Percentiles rank a stretch among this genome's conserved stretches.
Conservation (phyloP, 92 coral and sea anemone genomes). For the Palythoa grandiflora region DNA sequence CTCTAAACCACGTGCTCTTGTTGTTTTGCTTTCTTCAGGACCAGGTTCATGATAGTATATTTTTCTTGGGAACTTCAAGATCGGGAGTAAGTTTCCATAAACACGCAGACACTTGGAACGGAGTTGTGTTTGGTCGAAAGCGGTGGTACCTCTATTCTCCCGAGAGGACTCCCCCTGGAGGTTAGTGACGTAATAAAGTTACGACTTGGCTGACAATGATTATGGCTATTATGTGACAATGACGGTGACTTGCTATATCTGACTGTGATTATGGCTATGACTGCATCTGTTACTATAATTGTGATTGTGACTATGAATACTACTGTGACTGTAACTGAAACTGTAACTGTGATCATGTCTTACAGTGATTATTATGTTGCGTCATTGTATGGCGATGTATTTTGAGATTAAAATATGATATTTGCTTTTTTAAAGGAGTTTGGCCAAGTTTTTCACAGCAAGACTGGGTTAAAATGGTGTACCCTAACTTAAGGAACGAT, state of each 20-base stretch:
- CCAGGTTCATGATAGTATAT: constrained; percentile 65
- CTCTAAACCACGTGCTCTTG: not conserved
- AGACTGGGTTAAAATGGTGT: constrained; percentile 68
- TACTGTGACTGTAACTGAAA: no score
- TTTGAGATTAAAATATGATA: not conserved
- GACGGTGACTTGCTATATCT: no score
- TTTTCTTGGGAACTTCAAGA: constrained; percentile 77
- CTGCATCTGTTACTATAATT: no score
- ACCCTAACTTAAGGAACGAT: constrained; percentile 51
- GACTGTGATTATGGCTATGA: no score
- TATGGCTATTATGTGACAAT: no score
- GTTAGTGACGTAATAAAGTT: constrained; percentile 6
- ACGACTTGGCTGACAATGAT: no score
- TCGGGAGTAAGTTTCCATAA: constrained; percentile 77
- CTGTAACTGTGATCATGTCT: no score
- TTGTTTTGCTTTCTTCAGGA: constrained; percentile 23
- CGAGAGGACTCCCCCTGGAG: constrained; percentile 77
- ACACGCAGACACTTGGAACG: constrained; percentile 82
- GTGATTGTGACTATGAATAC: no score
- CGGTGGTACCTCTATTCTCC: constrained; percentile 78
- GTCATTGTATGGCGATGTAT: no score
- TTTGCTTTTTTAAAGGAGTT: constrained; percentile 48
- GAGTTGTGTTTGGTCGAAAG: constrained; percentile 75
- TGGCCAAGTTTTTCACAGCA: constrained; percentile 83
- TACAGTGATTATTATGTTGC: no score